Conservation (phyloP, 2,888 invertebrate species). For the Taenaris catops region DNA sequence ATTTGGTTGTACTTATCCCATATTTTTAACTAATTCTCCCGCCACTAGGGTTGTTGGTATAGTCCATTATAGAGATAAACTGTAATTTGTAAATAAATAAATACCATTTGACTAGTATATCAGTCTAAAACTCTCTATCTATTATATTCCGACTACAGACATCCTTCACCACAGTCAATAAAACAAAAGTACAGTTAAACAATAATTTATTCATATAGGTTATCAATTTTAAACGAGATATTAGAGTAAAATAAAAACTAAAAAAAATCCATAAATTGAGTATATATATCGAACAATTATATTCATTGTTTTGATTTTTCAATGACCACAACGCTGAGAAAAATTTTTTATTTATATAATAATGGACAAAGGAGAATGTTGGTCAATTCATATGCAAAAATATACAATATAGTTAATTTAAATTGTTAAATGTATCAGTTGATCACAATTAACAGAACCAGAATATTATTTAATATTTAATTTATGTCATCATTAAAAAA, state of each 20-base stretch:
- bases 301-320: conserved; percentile 14
- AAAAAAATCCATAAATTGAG: conserved; percentile 19
- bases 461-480: conserved; percentile 9
- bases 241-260: conserved; percentile 23
- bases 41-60: too few species aligned
- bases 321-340: conserved; percentile 17
- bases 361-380: too few species aligned
- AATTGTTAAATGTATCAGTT: too few species aligned
- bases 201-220: conserved; percentile 29
- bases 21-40: too few species aligned
- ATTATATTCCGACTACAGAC: too few species aligned
- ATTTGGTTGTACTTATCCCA: too few species aligned
- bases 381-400: too few species aligned
- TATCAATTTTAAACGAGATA: conserved; percentile 25
- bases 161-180: too few species aligned
- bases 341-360: conserved; percentile 2
- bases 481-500: conserved; percentile 15
- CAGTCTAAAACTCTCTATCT: too few species aligned
- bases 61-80: too few species aligned
- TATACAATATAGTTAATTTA: conserved; percentile 1
- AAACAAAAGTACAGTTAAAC: conserved; percentile 22
- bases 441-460: not conserved
- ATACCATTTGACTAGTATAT: too few species aligned
- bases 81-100: too few species aligned
- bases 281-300: conserved; percentile 1